Evolutionary conservation across 1,140 invertebrate species (phyloP).

Genomic region (Myzus persicae): DNA sequence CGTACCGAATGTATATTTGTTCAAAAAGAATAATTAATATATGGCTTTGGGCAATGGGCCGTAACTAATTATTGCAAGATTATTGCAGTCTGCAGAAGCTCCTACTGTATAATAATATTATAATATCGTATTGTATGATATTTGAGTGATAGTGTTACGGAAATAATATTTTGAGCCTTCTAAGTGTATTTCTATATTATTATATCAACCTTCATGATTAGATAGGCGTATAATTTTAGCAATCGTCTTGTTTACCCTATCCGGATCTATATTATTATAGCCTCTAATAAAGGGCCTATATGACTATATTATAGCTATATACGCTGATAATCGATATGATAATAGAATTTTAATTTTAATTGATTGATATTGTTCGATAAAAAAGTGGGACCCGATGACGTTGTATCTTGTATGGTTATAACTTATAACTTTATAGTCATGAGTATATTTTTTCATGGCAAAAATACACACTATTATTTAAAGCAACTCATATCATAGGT

Average conservation of each 20-base stretch:
- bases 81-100: not conserved
- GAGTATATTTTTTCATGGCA: too few species aligned
- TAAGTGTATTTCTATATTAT: not conserved
- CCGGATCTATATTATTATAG: not conserved
- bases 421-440: too few species aligned
- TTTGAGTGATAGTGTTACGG: not conserved
- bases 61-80: slow-evolving; percentile 11
- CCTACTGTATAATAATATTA: not conserved
- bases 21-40: not conserved
- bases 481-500: too few species aligned
- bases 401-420: too few species aligned
- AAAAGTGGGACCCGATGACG: too few species aligned
- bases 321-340: too few species aligned
- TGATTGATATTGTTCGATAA: too few species aligned
- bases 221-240: not conserved
- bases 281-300: not conserved
- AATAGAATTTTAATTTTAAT: too few species aligned
- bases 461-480: too few species aligned
- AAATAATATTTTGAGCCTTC: not conserved
- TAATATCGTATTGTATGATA: not conserved
- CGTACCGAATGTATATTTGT: not conserved
- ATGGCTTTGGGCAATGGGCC: not conserved
- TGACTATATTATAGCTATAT: too few species aligned
- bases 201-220: not conserved
- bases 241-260: not conserved